A percentile compares a stretch with the other conserved stretches of the same genome.
phyloP scores from a whole-genome alignment of 2,888 invertebrate genomes.

The Carcina quercana region DNA sequence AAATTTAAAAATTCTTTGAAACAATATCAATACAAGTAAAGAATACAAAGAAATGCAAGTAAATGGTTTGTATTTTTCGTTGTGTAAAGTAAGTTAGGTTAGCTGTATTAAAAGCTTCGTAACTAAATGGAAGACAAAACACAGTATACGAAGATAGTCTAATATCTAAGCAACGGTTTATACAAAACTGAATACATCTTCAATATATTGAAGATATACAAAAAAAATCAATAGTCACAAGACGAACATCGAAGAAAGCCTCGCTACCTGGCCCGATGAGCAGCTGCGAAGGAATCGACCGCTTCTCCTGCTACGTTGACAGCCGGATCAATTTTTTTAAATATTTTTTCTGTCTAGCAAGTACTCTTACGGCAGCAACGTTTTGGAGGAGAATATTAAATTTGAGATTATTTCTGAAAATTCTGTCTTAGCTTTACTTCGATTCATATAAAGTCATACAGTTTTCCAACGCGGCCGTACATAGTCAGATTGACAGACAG shows the following conservation, averaged over 20 bases:
- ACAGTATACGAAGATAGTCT: too few species aligned
- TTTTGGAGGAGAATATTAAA: too few species aligned
- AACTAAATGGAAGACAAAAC: not conserved
- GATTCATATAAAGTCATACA: not conserved
- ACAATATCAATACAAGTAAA: too few species aligned
- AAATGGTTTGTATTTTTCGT: not conserved
- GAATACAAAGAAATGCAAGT: too few species aligned
- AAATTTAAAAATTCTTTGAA: too few species aligned
- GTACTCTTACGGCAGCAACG: too few species aligned
- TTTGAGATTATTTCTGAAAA: constrained; percentile 24
- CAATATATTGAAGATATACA: not conserved
- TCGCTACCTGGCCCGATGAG: constrained; percentile 51
- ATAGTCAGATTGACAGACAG: too few species aligned
- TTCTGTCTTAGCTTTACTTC: constrained; percentile 18
- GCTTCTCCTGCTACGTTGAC: constrained; percentile 30
- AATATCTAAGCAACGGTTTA: too few species aligned
- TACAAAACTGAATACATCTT: not conserved
- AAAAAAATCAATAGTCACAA: constrained; percentile 43
- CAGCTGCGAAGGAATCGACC: constrained; percentile 59
- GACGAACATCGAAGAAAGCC: constrained; percentile 40
- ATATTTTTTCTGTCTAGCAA: too few species aligned
- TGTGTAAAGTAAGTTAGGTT: not conserved
- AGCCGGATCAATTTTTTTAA: constrained; percentile 19
- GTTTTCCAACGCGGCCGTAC: too few species aligned
- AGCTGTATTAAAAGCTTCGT: not conserved